These are phyloP conservation scores for Camelus bactrianus DNA, from an alignment of 2,113 vertebrate genomes.

Conservation along the genomic window DNA sequence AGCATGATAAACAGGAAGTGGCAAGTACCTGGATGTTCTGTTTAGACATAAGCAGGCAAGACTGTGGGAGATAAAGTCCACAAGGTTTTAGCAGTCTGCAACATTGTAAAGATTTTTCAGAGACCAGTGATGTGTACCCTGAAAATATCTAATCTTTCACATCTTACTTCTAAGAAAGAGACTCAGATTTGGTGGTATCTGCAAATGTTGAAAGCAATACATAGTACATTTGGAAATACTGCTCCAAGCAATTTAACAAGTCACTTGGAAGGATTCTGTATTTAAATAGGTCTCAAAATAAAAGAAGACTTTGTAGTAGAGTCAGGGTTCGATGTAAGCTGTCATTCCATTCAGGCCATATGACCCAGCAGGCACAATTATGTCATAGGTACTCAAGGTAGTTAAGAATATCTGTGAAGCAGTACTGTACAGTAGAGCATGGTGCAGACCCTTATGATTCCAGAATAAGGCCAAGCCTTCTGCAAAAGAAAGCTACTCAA, in stretches of 20 bases:
- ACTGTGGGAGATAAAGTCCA: neutral
- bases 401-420: neutral
- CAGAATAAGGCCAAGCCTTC: neutral
- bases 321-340: neutral
- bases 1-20: neutral
- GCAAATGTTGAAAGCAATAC: neutral
- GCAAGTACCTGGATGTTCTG: neutral
- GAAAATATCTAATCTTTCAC: neutral
- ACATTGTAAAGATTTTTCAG: neutral
- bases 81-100: neutral
- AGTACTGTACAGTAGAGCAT: neutral
- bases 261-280: neutral
- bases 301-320: neutral
- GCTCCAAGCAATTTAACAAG: neutral
- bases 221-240: neutral
- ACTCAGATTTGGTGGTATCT: neutral
- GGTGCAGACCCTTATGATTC: neutral
- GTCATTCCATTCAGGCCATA: neutral
- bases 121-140: neutral
- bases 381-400: neutral
- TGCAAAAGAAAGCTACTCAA: neutral
- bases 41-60: neutral
- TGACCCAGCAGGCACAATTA: neutral
- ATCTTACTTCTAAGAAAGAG: neutral
- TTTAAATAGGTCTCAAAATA: neutral